Base-by-base conservation (phyloP, 2,113 vertebrate genomes). In the Neofelis nebulosa region DNA sequence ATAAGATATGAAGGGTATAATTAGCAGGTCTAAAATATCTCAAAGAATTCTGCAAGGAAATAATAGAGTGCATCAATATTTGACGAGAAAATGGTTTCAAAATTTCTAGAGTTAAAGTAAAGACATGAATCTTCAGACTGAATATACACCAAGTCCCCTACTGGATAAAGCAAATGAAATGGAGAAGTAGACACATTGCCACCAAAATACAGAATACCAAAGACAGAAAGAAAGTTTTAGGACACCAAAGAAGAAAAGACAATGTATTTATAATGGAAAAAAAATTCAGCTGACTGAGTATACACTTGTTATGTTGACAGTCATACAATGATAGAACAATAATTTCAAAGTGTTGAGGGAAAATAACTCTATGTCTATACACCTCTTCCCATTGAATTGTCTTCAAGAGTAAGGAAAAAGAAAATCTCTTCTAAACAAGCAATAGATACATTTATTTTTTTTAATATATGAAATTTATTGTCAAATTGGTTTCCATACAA, bases 321-420 rank as follows among this genome's bases (percentile, higher is more conserved):
- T 76, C 69, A 83, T 63, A 63, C 78, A 50, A 71, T 61, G 29
- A 69, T 41, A 95, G 21, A 92, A 76, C 69, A 80, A 55, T 91
- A 48, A 69, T 68, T 92, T 95, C 14, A 69, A 79, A 88, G 78
- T 89, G 63, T 19, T 83, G 33, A 76, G 6, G 61, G 29, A 92
- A 96, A 88, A 76, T 78, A 50, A 69, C 31, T 87, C 15, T 92
- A n/a, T 29, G 27, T 48, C 33, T 89, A 78, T 63, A 96, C 93
- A 83, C n/a, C 48, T 82, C 33, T 78, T 57, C 2, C 14, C 45
- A 82, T n/a, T 87, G 36, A 87, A 91, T 21, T 68, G 3, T 76
- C 15, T 92, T 87, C 87, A 92, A 66, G 36, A 76, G 29, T 48
- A 73, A 78, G 16, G 23, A 6, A 84, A 93, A 52, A 41, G 48